A percentile compares a stretch with the other conserved stretches of the same genome.
phyloP scores from a whole-genome alignment of 2,113 vertebrate genomes.

The Coptodon bakossiorum region DNA sequence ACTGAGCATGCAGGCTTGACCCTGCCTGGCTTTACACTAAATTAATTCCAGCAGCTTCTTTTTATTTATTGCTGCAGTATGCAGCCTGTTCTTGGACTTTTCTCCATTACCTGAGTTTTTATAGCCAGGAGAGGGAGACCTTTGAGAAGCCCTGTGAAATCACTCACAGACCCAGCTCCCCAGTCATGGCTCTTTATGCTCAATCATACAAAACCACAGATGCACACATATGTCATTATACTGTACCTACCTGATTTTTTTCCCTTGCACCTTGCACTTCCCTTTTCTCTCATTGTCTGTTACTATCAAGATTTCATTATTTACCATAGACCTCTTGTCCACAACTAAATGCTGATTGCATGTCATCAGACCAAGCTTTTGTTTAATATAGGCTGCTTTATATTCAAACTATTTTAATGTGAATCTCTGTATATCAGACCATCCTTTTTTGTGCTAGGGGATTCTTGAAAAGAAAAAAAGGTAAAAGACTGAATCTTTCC shows the following conservation, averaged over 20 bases:
- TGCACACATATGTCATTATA: background rate
- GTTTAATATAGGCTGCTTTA: background rate
- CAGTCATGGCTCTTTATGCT: background rate
- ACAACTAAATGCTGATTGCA: background rate
- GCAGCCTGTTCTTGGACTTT: slow-evolving; percentile 48
- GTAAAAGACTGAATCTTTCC: background rate
- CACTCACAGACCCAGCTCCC: slow-evolving; percentile 37
- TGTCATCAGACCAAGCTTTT: background rate
- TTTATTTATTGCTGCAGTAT: slow-evolving; percentile 69
- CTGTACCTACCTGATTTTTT: background rate
- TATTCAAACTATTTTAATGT: background rate
- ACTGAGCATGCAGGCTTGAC: slow-evolving; percentile 48
- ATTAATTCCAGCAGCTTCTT: slow-evolving; percentile 63
- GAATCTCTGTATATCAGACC: background rate
- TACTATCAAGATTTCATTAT: background rate
- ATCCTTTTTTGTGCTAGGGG: background rate
- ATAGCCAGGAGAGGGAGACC: slow-evolving; percentile 47
- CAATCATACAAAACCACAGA: background rate
- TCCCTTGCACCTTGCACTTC: background rate
- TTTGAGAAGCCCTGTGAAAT: slow-evolving; percentile 59
- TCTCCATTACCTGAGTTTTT: slow-evolving; percentile 56
- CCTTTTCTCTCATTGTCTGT: background rate
- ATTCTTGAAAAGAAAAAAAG: background rate
- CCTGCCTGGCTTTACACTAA: slow-evolving; percentile 55
- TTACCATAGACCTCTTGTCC: background rate